Base-by-base conservation (phyloP, 2,888 invertebrate species). In the Campoplex capitator region DNA sequence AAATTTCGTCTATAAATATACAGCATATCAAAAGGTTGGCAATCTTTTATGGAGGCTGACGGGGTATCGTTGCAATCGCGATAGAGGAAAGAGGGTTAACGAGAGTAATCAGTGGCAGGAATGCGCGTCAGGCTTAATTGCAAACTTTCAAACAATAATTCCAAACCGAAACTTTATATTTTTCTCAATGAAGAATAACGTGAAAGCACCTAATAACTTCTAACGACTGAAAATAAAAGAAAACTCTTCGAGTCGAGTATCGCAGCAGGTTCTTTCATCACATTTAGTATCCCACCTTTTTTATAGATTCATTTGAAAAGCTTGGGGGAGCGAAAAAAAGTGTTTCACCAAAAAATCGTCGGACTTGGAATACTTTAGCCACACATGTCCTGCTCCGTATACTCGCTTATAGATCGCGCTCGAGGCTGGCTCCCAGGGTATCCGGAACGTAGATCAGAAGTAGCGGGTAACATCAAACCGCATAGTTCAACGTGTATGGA, bases 31-130 rank as follows among this genome's bases (percentile, higher is more conserved):
- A 51, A 73, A 73, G 54, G 54, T 54, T 76, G 65, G 68, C 74
- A 73, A 87, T 87, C 73, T 87, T 84, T 87, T 81, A 87, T 84
- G 84, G 81, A 87, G 82, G 74, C 42, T 56, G 79, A 48, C 67
- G 65, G 67, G 68, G 32, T 65, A 51, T 48, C 35, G 73, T 11
- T 74, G 62, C 45, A 75, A 56, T 82, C 56, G 67, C 74, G 81
- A 68, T 75, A 75, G 23, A 16, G 74, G 32, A 42, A 65, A 82
- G 48, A 18, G 35, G 54, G 54, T 82, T 75, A 82, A 82, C 82
- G 82, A 75, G 75, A 45, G 56, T 68, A 74, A 82, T 82, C 75
- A 82, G 74, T 58, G 74, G n/a, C 7, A 23, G 45, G 68, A 82
- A 75, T 58, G 67, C 82, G 68, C 48, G 74, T 67, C 65, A 74